Percentiles rank a stretch among this genome's conserved stretches.
Evolutionary conservation across 1,140 invertebrate species (phyloP).

Genomic region (Dinoponera quadriceps): DNA sequence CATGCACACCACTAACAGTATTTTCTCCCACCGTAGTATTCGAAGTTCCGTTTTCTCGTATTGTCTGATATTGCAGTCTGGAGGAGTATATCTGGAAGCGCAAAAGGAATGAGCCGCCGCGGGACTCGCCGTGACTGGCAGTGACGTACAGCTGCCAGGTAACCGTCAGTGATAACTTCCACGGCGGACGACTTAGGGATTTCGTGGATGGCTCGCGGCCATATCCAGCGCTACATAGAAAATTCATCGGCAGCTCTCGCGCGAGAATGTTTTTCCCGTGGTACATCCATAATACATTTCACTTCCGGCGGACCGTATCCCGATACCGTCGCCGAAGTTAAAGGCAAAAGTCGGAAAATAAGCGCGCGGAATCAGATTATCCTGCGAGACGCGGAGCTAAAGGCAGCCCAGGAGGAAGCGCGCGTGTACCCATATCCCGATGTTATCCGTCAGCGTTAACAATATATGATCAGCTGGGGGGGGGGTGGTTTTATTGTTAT

Average conservation of each 20-base stretch:
- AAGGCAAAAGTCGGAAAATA: constrained; percentile 34
- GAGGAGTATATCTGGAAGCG: constrained; percentile 59
- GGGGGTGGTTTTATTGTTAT: neutral
- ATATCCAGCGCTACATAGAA: neutral
- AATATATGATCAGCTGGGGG: neutral
- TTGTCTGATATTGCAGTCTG: constrained; percentile 65
- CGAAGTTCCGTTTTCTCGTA: constrained; percentile 61
- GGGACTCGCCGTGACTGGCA: constrained; percentile 11
- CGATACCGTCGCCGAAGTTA: constrained; percentile 26
- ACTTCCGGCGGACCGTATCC: constrained; percentile 10
- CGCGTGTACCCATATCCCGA: neutral
- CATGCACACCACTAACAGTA: constrained; percentile 51
- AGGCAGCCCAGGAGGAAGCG: neutral
- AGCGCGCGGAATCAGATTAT: constrained; percentile 26
- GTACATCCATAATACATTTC: constrained; percentile 50
- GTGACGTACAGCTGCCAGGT: constrained; percentile 37
- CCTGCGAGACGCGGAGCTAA: neutral
- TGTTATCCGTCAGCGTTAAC: neutral
- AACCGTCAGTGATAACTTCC: constrained; percentile 26
- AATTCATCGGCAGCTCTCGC: constrained; percentile 50
- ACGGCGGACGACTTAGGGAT: constrained; percentile 24
- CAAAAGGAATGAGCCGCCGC: constrained; percentile 47
- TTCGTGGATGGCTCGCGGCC: constrained; percentile 3
- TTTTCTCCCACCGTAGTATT: constrained; percentile 15
- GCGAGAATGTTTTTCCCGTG: constrained; percentile 34